phyloP scores from a whole-genome alignment of 2,888 invertebrate genomes.

The Auanema sp. region DNA sequence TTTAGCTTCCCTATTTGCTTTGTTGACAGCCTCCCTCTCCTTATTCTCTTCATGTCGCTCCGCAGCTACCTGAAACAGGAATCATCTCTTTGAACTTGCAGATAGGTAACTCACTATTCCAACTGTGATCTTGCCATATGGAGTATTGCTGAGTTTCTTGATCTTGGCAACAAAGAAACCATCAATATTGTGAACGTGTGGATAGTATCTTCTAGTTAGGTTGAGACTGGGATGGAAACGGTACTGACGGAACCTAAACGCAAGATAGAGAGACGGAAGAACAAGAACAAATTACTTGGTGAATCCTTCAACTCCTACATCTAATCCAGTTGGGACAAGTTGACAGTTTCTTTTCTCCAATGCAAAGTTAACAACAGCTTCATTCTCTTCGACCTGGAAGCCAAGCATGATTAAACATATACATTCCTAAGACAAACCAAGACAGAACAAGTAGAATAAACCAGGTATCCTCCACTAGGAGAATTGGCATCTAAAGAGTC shows the following conservation, averaged over 20 bases:
- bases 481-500: slow-evolving; percentile 92
- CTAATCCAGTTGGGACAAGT: slow-evolving; percentile 86
- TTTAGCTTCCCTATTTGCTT: slow-evolving; percentile 23
- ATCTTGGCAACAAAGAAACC: slow-evolving; percentile 98
- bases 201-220: slow-evolving; percentile 87
- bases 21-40: slow-evolving; percentile 10
- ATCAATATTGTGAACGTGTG: slow-evolving; percentile 98
- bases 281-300: slow-evolving; percentile 72
- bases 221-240: slow-evolving; percentile 88
- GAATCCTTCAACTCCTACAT: slow-evolving; percentile 94
- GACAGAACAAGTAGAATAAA: slow-evolving; percentile 98
- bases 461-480: slow-evolving; percentile 86
- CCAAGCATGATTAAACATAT: too few species aligned
- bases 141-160: slow-evolving; percentile 85
- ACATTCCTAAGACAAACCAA: slow-evolving; percentile 69
- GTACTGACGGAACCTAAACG: slow-evolving; percentile 67
- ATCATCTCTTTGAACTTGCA: too few species aligned
- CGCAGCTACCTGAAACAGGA: too few species aligned
- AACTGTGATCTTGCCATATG: slow-evolving; percentile 32
- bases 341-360: slow-evolving; percentile 86
- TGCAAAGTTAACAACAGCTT: slow-evolving; percentile 93
- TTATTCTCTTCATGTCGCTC: too few species aligned
- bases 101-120: slow-evolving; percentile 18
- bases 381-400: slow-evolving; percentile 90
- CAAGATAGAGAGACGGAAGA: too few species aligned